Conservation (phyloP, 92 coral and sea anemone species). For the Nematostella vectensis region DNA sequence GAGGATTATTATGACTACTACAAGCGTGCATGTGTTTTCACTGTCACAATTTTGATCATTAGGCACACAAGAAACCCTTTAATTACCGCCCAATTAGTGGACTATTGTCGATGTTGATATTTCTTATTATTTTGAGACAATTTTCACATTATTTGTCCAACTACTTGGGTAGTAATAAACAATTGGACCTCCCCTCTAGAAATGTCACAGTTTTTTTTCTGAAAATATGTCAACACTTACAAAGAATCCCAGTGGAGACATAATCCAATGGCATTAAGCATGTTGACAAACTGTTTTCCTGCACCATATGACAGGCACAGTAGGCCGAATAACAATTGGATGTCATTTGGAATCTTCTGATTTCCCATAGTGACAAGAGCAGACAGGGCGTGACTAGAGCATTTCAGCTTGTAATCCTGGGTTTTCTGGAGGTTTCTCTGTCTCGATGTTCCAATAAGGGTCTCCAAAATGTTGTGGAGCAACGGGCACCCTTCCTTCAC, state of each 20-base stretch:
- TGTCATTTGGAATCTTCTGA: constrained; percentile 14
- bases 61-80: too few relatives aligned
- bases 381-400: constrained; percentile 36
- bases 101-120: too few relatives aligned
- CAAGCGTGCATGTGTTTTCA: too few relatives aligned
- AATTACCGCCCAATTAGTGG: too few relatives aligned
- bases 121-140: too few relatives aligned
- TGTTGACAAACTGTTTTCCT: constrained; percentile 35
- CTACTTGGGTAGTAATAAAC: too few relatives aligned
- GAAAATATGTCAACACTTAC: constrained; percentile 8
- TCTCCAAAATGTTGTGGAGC: constrained; percentile 16
- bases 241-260: constrained; percentile 21
- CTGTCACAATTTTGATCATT: too few relatives aligned
- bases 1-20: too few relatives aligned
- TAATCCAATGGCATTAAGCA: constrained; percentile 15
- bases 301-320: constrained; percentile 37
- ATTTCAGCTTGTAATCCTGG: constrained; percentile 18
- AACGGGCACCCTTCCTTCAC: constrained; percentile 25
- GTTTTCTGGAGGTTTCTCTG: neutral
- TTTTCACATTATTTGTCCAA: too few relatives aligned
- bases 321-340: constrained; percentile 25
- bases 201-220: too few relatives aligned
- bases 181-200: too few relatives aligned
- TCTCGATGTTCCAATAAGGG: constrained; percentile 13
- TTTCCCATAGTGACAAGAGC: constrained; percentile 15